Percentiles rank a stretch among this genome's conserved stretches.
phyloP scores from a whole-genome alignment of 2,113 vertebrate genomes.

The Dasyornis broadbenti region DNA sequence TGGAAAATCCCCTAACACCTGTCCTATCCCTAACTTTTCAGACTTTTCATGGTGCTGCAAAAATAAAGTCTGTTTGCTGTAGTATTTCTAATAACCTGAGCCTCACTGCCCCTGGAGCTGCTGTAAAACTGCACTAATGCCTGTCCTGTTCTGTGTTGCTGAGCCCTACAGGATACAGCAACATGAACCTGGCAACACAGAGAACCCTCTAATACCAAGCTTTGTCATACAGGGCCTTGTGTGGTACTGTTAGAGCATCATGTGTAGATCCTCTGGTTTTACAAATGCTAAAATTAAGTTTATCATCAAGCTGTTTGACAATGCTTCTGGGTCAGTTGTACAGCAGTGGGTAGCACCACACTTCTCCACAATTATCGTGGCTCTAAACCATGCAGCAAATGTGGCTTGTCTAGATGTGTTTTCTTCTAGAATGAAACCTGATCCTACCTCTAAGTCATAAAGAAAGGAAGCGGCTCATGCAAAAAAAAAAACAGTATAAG shows the following conservation, averaged over 20 bases:
- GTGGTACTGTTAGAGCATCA: neutral
- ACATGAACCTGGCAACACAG: neutral
- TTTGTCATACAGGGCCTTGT: neutral
- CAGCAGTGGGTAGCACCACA: neutral
- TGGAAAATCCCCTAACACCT: fast-evolving
- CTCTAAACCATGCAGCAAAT: neutral
- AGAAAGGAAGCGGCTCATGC: neutral
- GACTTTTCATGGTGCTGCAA: neutral
- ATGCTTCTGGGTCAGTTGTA: neutral
- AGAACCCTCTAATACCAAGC: neutral
- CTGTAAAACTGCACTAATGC: neutral
- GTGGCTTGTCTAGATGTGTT: neutral
- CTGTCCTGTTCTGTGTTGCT: neutral
- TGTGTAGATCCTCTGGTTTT: neutral
- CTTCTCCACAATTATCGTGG: neutral
- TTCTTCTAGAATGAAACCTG: neutral
- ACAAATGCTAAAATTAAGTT: neutral
- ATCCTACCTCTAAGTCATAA: neutral
- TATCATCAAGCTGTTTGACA: neutral
- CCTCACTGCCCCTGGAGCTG: neutral
- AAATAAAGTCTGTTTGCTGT: neutral
- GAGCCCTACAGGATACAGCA: neutral
- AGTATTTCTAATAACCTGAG: neutral
- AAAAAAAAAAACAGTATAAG: neutral
- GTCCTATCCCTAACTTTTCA: neutral